Percentiles rank a stretch among this genome's conserved stretches.
Evolutionary conservation across 2,888 invertebrate species (phyloP).

Genomic region (Andrena flavipes): DNA sequence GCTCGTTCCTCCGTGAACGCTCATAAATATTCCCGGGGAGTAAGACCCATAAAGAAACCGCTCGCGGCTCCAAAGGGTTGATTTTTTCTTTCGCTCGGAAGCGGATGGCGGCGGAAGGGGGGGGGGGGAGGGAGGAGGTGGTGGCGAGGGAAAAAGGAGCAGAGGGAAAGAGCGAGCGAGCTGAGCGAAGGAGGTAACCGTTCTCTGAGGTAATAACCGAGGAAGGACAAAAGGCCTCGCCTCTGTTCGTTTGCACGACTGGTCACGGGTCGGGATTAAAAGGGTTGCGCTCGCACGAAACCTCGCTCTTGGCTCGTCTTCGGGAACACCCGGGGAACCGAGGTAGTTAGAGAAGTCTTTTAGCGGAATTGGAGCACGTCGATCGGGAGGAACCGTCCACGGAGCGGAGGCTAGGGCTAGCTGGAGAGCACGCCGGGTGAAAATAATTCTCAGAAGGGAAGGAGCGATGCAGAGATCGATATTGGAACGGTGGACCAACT

Average conservation of each 20-base stretch:
- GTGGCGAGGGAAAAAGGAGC: neutral
- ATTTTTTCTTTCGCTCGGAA: conserved; percentile 75
- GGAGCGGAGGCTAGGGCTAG: neutral
- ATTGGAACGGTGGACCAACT: conserved; percentile 14
- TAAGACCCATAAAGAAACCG: conserved; percentile 83
- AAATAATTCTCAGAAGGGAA: conserved; percentile 22
- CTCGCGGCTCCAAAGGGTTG: conserved; percentile 82
- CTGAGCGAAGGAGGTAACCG: conserved; percentile 63
- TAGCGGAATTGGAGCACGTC: conserved; percentile 52
- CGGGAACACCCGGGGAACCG: neutral
- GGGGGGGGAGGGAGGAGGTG: neutral
- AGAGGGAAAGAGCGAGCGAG: conserved; percentile 52
- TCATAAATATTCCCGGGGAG: conserved; percentile 83
- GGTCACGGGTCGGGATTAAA: conserved; percentile 70
- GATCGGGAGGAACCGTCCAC: conserved; percentile 23
- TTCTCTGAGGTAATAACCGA: conserved; percentile 61
- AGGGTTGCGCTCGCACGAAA: conserved; percentile 66
- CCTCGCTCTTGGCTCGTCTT: neutral
- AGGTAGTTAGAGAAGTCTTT: conserved; percentile 19
- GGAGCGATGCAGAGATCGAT: neutral
- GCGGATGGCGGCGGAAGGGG: conserved; percentile 31
- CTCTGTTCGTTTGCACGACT: conserved; percentile 70
- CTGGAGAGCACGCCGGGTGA: conserved; percentile 1
- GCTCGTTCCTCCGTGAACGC: conserved; percentile 71
- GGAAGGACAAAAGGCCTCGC: conserved; percentile 76